Conservation (phyloP, 2,797 vertebrate genomes). For the Corythornis leucogaster region DNA sequence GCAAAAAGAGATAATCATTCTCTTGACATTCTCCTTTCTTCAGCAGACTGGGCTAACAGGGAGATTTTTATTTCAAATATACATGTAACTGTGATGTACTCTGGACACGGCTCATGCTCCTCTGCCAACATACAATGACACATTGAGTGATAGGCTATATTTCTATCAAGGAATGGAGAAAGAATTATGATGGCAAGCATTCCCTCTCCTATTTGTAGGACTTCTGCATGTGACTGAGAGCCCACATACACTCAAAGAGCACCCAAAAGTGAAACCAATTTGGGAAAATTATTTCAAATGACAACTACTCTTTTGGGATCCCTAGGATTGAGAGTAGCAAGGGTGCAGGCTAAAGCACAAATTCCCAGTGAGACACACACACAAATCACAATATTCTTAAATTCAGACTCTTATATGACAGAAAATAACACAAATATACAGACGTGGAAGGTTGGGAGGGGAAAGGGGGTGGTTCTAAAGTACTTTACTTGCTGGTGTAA, state of each 20-base stretch:
- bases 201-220: neutral
- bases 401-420: neutral
- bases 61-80: constrained; percentile 43
- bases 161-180: neutral
- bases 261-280: neutral
- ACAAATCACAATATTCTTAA: neutral
- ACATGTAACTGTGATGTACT: neutral
- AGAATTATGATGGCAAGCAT: neutral
- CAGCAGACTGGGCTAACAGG: neutral
- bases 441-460: too few species aligned
- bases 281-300: neutral
- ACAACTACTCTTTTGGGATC: neutral
- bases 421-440: neutral
- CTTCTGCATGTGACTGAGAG: neutral
- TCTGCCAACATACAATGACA: neutral
- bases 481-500: neutral
- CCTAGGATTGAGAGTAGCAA: neutral
- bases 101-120: neutral
- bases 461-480: neutral
- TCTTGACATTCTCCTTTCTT: constrained; percentile 38
- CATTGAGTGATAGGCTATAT: neutral
- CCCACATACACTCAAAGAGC: neutral
- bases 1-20: constrained; percentile 41
- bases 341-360: neutral
- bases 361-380: neutral